Evolutionary conservation across 2,888 invertebrate species (phyloP).

Genomic region (Ganaspis brasiliensis): DNA sequence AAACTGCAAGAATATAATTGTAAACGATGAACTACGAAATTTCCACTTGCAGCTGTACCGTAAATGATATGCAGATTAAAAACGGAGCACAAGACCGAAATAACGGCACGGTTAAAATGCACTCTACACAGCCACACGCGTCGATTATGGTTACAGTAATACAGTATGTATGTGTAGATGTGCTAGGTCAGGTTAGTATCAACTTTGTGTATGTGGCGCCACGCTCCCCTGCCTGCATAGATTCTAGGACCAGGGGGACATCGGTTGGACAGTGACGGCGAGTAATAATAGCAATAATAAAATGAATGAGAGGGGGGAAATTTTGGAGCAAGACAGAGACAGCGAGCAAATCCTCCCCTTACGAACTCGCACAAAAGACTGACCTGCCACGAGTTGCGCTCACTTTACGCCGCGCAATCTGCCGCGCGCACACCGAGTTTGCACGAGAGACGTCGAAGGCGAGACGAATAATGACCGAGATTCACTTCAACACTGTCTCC

Average conservation of each 20-base stretch:
- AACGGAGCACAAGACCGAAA: constrained; percentile 40
- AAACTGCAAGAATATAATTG: constrained; percentile 28
- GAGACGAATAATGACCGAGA: constrained; percentile 43
- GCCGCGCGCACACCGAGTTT: constrained; percentile 45
- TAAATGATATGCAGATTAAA: constrained; percentile 43
- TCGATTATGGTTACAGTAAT: constrained; percentile 12
- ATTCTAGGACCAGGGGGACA: not conserved
- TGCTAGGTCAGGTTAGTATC: constrained; percentile 19
- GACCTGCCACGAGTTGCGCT: constrained; percentile 49
- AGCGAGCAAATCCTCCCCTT: constrained; percentile 50
- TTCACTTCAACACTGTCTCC: constrained; percentile 22
- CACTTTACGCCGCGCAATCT: constrained; percentile 42
- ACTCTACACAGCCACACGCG: constrained; percentile 36
- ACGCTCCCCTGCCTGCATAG: constrained; percentile 30
- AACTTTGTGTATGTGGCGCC: constrained; percentile 17
- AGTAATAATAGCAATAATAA: constrained; percentile 26
- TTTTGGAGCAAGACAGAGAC: constrained; percentile 32
- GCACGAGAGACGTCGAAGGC: constrained; percentile 57
- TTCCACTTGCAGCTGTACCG: constrained; percentile 32
- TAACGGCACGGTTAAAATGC: constrained; percentile 37
- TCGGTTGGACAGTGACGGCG: not conserved
- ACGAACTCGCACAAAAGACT: constrained; percentile 63
- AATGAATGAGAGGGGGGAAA: constrained; percentile 1
- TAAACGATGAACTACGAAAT: constrained; percentile 37
- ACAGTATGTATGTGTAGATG: not conserved